Evolutionary conservation across 2,113 vertebrate species (phyloP).

Genomic region (Forbesichthys papilliferus): DNA sequence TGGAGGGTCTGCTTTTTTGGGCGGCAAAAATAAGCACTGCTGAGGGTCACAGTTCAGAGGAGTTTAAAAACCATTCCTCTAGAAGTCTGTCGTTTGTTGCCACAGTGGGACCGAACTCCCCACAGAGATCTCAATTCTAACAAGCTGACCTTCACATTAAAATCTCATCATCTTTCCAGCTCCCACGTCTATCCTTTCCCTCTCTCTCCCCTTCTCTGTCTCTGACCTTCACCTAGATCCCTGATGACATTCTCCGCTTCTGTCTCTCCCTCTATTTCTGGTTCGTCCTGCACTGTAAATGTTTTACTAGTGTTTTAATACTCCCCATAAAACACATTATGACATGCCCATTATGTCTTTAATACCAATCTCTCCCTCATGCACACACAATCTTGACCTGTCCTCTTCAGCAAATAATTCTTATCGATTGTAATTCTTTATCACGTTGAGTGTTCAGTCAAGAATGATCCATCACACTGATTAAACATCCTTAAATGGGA

Average conservation of each 20-base stretch:
- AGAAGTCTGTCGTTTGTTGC: conserved; percentile 4
- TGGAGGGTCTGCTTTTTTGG: no score
- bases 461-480: no score
- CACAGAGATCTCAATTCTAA: conserved; percentile 66
- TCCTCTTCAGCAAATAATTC: conserved; percentile 12
- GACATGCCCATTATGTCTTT: conserved; percentile 16
- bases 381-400: background rate
- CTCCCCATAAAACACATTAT: conserved; percentile 27
- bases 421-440: background rate
- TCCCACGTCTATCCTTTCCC: conserved; percentile 37
- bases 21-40: no score
- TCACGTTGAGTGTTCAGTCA: background rate
- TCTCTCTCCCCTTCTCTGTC: conserved; percentile 50
- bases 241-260: conserved; percentile 1
- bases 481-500: no score
- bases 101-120: conserved; percentile 64
- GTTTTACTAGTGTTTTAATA: conserved; percentile 30
- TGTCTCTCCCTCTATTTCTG: conserved; percentile 29
- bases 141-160: conserved; percentile 77
- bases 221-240: conserved; percentile 44
- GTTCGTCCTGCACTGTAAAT: conserved; percentile 36
- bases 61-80: no score
- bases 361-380: background rate
- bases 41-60: no score
- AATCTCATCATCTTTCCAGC: conserved; percentile 70